Evolutionary conservation across 2,888 invertebrate species (phyloP).

Genomic region (Ectropis crepuscularia): DNA sequence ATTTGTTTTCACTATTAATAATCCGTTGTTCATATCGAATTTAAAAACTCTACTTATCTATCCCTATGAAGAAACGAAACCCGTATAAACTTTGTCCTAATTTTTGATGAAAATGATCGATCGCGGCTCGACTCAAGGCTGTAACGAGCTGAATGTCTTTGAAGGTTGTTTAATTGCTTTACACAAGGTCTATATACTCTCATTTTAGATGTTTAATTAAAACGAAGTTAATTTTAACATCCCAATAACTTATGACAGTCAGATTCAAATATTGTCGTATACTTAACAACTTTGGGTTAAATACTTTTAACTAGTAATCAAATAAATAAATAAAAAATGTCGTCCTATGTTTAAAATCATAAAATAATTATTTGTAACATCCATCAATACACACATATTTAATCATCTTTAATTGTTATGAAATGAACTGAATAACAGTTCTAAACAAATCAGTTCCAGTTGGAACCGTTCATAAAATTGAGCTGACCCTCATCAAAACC

Average conservation of each 20-base stretch:
- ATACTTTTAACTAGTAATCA: too few relatives aligned
- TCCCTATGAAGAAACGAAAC: slow-evolving; percentile 2
- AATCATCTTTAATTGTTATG: background rate
- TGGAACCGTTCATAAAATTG: slow-evolving; percentile 9
- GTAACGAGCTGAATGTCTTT: slow-evolving; percentile 16
- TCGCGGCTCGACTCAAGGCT: slow-evolving; percentile 25
- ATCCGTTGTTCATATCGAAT: background rate
- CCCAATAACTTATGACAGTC: too few relatives aligned
- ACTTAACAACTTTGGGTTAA: too few relatives aligned
- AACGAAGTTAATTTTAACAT: too few relatives aligned
- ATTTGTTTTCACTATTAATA: background rate
- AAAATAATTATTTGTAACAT: too few relatives aligned
- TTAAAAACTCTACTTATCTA: background rate
- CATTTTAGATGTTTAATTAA: background rate
- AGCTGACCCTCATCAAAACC: slow-evolving; percentile 13
- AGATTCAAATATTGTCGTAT: too few relatives aligned
- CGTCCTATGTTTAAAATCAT: too few relatives aligned
- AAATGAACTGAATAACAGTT: background rate
- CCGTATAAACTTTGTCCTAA: slow-evolving; percentile 13
- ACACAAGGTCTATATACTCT: background rate
- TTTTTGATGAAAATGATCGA: slow-evolving; percentile 24
- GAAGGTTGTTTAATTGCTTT: slow-evolving; percentile 24
- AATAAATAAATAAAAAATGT: too few relatives aligned
- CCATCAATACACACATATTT: too few relatives aligned
- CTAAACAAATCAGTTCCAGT: slow-evolving; percentile 13